A percentile compares a stretch with the other conserved stretches of the same genome.
Evolutionary conservation across 1,140 invertebrate species (phyloP).

Genomic region (Hypothenemus hampei): DNA sequence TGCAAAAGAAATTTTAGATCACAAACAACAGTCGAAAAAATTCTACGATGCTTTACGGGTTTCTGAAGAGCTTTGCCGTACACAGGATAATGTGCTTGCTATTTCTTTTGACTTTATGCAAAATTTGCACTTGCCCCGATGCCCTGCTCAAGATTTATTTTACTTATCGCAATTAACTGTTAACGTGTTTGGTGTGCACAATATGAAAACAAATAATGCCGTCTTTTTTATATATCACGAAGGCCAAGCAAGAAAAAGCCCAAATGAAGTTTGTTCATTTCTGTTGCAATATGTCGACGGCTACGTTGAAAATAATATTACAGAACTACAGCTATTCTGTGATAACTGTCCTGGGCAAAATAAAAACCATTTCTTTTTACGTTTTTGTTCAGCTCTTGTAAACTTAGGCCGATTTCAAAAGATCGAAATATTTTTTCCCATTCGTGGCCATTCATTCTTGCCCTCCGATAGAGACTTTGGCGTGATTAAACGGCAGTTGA

Average conservation of each 20-base stretch:
- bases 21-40: not conserved
- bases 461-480: not conserved
- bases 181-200: not conserved
- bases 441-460: too few species aligned
- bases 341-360: too few species aligned
- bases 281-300: not conserved
- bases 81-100: not conserved
- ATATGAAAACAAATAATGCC: not conserved
- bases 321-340: not conserved
- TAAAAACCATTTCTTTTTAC: too few species aligned
- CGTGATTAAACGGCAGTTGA: too few species aligned
- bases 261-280: not conserved
- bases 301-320: not conserved
- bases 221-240: not conserved
- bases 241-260: not conserved
- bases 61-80: not conserved
- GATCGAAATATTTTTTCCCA: too few species aligned
- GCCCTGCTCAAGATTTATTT: not conserved
- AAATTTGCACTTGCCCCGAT: not conserved
- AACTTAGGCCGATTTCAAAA: too few species aligned
- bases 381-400: too few species aligned
- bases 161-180: not conserved
- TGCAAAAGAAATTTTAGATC: not conserved
- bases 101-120: not conserved
- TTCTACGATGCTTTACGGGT: too few species aligned